phyloP scores from a whole-genome alignment of 2,113 vertebrate genomes.

The Thymallus thymallus region DNA sequence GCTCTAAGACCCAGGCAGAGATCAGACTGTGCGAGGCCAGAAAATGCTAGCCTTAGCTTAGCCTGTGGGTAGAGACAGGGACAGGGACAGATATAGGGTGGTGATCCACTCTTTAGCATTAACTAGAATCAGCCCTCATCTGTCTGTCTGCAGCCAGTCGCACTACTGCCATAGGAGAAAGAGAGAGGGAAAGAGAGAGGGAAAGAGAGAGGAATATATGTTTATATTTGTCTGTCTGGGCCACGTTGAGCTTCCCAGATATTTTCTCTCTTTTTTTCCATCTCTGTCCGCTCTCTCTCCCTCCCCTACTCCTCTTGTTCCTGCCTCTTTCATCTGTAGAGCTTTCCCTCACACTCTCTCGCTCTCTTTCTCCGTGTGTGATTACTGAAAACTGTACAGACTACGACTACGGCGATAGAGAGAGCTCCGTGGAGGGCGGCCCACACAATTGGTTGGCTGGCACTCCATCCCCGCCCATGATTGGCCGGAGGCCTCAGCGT shows the following conservation, averaged over 20 bases:
- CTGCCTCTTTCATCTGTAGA: slow-evolving; percentile 41
- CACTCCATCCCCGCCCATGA: slow-evolving; percentile 49
- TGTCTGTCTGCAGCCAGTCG: slow-evolving; percentile 28
- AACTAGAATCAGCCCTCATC: slow-evolving; percentile 52
- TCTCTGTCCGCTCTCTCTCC: slow-evolving; percentile 7
- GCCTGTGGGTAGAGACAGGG: slow-evolving; percentile 26
- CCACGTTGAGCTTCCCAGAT: neutral
- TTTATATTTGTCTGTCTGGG: slow-evolving; percentile 39
- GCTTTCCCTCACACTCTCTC: neutral
- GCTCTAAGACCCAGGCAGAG: too few species aligned
- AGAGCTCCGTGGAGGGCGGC: slow-evolving; percentile 41
- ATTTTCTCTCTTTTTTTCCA: slow-evolving; percentile 24
- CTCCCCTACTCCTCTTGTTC: too few species aligned
- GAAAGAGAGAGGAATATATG: slow-evolving; percentile 7
- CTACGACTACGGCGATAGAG: slow-evolving; percentile 64
- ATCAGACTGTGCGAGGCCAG: slow-evolving; percentile 10
- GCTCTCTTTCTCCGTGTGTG: slow-evolving; percentile 33
- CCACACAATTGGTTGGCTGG: slow-evolving; percentile 65
- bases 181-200: slow-evolving; percentile 12
- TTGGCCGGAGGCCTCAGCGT: slow-evolving; percentile 55
- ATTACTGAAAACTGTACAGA: slow-evolving; percentile 73
- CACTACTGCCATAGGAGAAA: slow-evolving; percentile 4
- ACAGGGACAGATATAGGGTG: slow-evolving; percentile 46
- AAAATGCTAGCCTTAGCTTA: slow-evolving; percentile 9
- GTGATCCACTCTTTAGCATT: slow-evolving; percentile 56